Evolutionary conservation across 2,888 invertebrate species (phyloP), one percentile per base, ranked within the genome.

Genomic region (Nephrotoma flavescens): DNA sequence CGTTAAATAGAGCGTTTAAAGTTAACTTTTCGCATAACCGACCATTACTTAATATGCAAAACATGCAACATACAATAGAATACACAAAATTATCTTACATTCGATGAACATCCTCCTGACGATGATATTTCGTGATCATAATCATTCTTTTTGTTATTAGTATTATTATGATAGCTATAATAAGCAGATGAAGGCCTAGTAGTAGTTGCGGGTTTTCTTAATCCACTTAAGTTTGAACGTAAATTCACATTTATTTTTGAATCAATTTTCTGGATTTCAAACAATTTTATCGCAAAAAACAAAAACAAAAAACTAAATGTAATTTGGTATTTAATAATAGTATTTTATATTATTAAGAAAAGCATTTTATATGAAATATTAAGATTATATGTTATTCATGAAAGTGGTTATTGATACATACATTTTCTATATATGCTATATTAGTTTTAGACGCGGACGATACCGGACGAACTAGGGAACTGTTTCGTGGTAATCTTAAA

Each of bases 171-270:
- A 71, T 71, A 71, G 71, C 71, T 71, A 87, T 91, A 91, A 88
- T 90, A 92, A 31, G 91, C 92, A 15, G 92, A 91, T 5, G 91
- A 44, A 41, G 88, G 88, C 19, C 88, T 86, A 42, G 87, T 71
- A n/a, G 87, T 41, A 31, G 85, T 42, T 19, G 42, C 42, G 42
- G 86, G 41, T 84, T 83, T 86, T 41, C n/a, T 86, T 19, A 86
- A 45, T 42, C 84, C 84, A 84, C 84, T 42, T 42, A 84, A 42
- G 42, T 84, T 84, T 19, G 71, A 71, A 71, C 71, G 71, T 71
- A 71, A 71, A 71, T 71, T 71, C 71, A 71, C 71, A 71, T 71
- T 71, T 71, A 71, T 31, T 71, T 71, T 71, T 71, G 71, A 31
- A 71, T 71, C 71, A 31, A 31, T 71, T 71, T 71, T 71, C 71